Conservation (phyloP, 2,888 invertebrate genomes). For the Cantharis nigra region DNA sequence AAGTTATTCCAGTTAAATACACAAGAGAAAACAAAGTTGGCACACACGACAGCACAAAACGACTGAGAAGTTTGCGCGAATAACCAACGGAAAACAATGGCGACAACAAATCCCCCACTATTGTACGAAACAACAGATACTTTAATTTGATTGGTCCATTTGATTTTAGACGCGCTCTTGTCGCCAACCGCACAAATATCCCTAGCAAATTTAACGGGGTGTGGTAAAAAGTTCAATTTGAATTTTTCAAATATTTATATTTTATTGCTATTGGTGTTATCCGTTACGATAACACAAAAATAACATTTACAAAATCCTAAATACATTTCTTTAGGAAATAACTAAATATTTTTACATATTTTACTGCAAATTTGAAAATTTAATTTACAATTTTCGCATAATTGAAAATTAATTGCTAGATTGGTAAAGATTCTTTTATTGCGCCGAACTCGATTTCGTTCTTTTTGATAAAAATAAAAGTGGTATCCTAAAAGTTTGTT, state of each 20-base stretch:
- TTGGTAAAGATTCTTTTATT: too few species aligned
- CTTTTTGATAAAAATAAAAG: too few species aligned
- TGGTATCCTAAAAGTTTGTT: not conserved
- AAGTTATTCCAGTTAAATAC: constrained; percentile 44
- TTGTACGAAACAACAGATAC: constrained; percentile 33
- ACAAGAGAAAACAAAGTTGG: constrained; percentile 40
- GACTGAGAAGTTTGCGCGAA: constrained; percentile 50
- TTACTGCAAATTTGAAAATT: not conserved
- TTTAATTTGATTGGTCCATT: constrained; percentile 43
- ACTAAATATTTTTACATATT: not conserved
- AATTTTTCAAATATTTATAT: not conserved
- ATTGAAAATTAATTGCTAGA: too few species aligned
- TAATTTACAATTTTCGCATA: too few species aligned
- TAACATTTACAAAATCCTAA: not conserved
- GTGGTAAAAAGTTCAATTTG: constrained; percentile 36
- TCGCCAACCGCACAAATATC: constrained; percentile 40
- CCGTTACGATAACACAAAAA: not conserved
- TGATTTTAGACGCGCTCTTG: constrained; percentile 45
- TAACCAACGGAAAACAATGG: constrained; percentile 52
- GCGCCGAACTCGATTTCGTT: too few species aligned
- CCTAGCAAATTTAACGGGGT: constrained; percentile 33
- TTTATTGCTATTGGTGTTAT: not conserved
- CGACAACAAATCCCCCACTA: constrained; percentile 40
- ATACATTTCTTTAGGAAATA: not conserved
- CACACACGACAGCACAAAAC: constrained; percentile 39